Base-by-base conservation (phyloP, 2,113 vertebrate species). In the Cettia cetti region DNA sequence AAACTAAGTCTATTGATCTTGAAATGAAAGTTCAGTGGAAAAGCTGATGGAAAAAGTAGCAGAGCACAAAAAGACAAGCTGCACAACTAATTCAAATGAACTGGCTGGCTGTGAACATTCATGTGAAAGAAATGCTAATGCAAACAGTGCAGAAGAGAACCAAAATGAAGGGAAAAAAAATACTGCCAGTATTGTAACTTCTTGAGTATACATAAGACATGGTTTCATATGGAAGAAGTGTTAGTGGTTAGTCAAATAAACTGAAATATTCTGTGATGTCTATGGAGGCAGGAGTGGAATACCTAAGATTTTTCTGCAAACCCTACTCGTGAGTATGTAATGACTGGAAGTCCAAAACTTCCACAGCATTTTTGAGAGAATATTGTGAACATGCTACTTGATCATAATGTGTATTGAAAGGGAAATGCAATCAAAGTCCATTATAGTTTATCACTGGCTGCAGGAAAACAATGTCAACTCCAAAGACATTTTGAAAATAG, bases 21-120 rank as follows among this genome's bases (percentile, higher is more conserved):
- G 44, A 95, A 96, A 84, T 89, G 60, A 75, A 90, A 94, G 88
- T 93, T 95, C 80, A 39, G 71, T 81, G 82, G 83, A 75, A 92
- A 93, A 95, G 61, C 85, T 89, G 93, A 90, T 96, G 86, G 90
- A 69, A 89, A 86, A 93, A 90, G 92, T 89, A 95, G 50, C 71
- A 65, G 63, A 95, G 53, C 90, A 96, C 88, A 69, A 89, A 86
- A 84, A 80, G 86, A 77, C 71, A 94, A 93, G 65, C 92, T 82
- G 72, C 80, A 75, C 80, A 63, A 79, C 79, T 30, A 37, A 83
- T 95, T 80, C 64, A 70, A 64, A 92, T 71, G 86, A 92, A 60
- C 80, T 84, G 53, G 5, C 76, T 86, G 86, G 35, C 93, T 76
- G 86, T 53, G 93, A 94, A 93, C 40, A 35, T 31, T 83, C 31